Base-by-base conservation (phyloP, 2,797 vertebrate species). In the Nyctalus aviator region DNA sequence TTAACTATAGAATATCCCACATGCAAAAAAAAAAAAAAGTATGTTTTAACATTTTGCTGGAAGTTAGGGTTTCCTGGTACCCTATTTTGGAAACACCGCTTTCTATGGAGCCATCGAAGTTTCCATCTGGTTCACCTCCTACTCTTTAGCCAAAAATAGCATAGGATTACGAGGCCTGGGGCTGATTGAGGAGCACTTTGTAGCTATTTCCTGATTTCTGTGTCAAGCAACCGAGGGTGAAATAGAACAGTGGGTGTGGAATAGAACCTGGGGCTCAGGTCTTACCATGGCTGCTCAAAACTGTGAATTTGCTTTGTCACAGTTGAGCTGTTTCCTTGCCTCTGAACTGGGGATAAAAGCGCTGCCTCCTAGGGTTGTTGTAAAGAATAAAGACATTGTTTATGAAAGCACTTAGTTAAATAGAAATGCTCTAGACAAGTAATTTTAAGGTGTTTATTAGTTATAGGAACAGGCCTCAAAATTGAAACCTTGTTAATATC, bases 361-460 rank as follows among this genome's bases (percentile, higher is more conserved):
- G 37, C 35, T 35, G 14, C 76, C 59, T 88, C 23, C 23, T 59
- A 78, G n/a, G 53, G 18, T 44, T 53, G 46, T 37, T 72, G 75
- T 41, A 41, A 89, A 90, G 82, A 92, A 41, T 46, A n/a, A 32
- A 21, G 72, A 66, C 46, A 14, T 46, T 66, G 50, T 35, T 75
- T 55, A 46, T 53, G 23, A 68, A 94, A 86, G 66, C 35, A 27
- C 77, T 88, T 71, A 64, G 73, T 75, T 72, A 91, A 83, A 84
- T 79, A 44, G n/a, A 90, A 85, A 82, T 59, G 35, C 73, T 92
- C 44, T 68, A 44, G 64, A 79, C 71, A 88, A 92, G 86, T 71
- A n/a, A 77, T 90, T 94, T 91, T 37, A 78, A 93, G 79, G 92
- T 85, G 55, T 92, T 90, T 73, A 88, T 95, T 84, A 77, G 59